A percentile compares a stretch with the other conserved stretches of the same genome.
phyloP scores from a whole-genome alignment of 2,797 vertebrate genomes.

The Anomalospiza imberbis region DNA sequence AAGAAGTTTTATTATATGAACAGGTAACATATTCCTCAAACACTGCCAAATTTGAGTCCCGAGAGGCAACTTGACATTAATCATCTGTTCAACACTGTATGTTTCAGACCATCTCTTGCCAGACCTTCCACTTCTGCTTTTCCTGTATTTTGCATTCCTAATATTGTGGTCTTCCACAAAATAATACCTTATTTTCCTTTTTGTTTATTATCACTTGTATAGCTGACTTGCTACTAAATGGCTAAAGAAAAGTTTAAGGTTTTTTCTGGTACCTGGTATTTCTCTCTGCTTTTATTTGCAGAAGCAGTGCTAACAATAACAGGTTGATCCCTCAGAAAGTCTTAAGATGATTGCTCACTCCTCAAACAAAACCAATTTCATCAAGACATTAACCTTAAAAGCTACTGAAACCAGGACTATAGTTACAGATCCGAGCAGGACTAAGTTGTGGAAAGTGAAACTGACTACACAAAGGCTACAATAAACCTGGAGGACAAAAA shows the following conservation, averaged over 20 bases:
- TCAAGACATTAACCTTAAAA: background rate
- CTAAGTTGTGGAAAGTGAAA: background rate
- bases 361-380: background rate
- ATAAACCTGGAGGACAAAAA: background rate
- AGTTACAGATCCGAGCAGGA: background rate
- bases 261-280: background rate
- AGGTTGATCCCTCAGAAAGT: background rate
- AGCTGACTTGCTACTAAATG: background rate
- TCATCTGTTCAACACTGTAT: background rate
- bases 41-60: background rate
- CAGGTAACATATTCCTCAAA: background rate
- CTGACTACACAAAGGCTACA: background rate
- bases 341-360: background rate
- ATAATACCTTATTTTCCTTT: background rate
- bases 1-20: background rate
- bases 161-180: background rate
- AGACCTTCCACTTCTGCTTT: background rate
- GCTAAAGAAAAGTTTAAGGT: background rate
- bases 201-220: accelerated
- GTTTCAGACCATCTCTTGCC: background rate
- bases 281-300: background rate
- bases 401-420: background rate
- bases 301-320: background rate
- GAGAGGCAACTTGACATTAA: background rate
- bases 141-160: background rate